Percentiles rank a stretch among this genome's conserved stretches.
Evolutionary conservation across 2,797 vertebrate species (phyloP).

Genomic region (Gymnoscopelus braueri): DNA sequence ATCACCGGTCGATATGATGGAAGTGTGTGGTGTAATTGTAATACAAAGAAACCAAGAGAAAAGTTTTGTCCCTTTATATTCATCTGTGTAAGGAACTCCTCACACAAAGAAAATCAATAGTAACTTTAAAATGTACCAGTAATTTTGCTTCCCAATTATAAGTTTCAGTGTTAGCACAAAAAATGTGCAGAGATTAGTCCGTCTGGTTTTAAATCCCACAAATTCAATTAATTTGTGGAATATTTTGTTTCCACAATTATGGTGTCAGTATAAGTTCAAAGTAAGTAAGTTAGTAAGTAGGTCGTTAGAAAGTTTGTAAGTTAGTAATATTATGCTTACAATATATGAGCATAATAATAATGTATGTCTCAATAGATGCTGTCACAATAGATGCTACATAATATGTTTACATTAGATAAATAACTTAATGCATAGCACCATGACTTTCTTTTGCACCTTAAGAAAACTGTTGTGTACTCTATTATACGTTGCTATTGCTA

Average conservation of each 20-base stretch:
- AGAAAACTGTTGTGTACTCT: no score
- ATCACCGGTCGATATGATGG: not conserved
- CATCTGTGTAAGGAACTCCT: not conserved
- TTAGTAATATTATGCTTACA: not conserved
- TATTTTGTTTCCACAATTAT: not conserved
- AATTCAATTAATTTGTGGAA: not conserved
- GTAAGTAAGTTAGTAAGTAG: no score
- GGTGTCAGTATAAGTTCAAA: not conserved
- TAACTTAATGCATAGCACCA: no score
- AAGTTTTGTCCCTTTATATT: not conserved
- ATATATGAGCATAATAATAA: not conserved
- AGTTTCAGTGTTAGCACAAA: not conserved
- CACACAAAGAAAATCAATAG: no score
- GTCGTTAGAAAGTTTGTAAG: not conserved
- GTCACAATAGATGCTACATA: no score
- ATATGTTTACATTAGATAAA: no score
- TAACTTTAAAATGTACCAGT: conserved; percentile 7
- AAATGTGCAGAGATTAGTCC: conserved; percentile 4
- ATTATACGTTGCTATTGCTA: no score
- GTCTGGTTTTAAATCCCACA: not conserved
- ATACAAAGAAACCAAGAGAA: not conserved
- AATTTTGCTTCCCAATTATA: not conserved
- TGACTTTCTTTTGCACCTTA: no score
- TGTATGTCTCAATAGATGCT: no score
- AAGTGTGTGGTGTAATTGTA: not conserved